phyloP scores from a whole-genome alignment of 2,113 vertebrate genomes.

The Trematocara macrostoma region DNA sequence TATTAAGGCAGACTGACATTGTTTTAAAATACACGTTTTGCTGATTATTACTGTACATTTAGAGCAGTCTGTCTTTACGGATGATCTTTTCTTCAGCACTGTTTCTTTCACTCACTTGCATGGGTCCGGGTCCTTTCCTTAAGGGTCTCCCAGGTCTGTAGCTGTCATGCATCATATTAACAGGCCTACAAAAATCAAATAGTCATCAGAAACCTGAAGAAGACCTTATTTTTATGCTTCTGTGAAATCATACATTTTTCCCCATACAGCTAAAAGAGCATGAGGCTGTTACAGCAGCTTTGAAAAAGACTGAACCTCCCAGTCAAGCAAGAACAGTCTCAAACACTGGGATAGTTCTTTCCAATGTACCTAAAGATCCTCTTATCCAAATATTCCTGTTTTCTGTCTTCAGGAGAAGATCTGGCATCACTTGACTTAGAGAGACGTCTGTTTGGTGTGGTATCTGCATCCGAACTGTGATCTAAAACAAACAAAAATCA shows the following conservation, averaged over 20 bases:
- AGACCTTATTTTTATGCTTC: background rate
- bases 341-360: background rate
- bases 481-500: background rate
- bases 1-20: background rate
- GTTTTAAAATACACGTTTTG: background rate
- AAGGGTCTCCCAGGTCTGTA: slow-evolving; percentile 40
- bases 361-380: slow-evolving; percentile 29
- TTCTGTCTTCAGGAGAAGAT: slow-evolving; percentile 39
- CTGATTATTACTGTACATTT: background rate
- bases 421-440: slow-evolving; percentile 31
- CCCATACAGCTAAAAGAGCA: background rate
- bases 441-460: slow-evolving; percentile 27
- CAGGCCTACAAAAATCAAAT: slow-evolving; percentile 27
- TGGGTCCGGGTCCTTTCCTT: slow-evolving; percentile 34
- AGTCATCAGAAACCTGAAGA: background rate
- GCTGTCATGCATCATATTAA: slow-evolving; percentile 34
- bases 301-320: background rate
- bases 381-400: slow-evolving; percentile 33
- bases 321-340: background rate
- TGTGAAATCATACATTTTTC: background rate
- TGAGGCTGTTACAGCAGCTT: background rate
- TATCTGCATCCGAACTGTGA: slow-evolving; percentile 21
- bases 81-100: background rate
- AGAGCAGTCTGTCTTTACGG: background rate
- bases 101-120: slow-evolving; percentile 33